These are phyloP conservation scores for Conomelus anceps DNA, from an alignment of 2,888 invertebrate species.

Conservation along the genomic window DNA sequence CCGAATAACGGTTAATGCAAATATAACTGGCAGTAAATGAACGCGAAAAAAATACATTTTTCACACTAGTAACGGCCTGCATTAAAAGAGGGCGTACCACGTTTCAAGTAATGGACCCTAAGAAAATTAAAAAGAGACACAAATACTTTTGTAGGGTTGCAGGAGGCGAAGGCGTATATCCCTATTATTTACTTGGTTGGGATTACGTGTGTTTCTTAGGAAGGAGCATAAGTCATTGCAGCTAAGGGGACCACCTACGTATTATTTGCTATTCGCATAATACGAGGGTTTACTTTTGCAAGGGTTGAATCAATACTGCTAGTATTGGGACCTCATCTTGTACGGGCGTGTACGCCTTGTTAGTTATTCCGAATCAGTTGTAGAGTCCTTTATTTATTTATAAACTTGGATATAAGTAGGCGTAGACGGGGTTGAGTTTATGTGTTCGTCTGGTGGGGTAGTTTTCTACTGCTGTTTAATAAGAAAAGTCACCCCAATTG, in stretches of 20 bases:
- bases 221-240: neutral
- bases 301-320: too few relatives aligned
- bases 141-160: neutral
- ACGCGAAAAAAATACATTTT: neutral
- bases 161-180: neutral
- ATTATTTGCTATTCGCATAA: neutral
- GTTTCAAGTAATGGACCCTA: neutral
- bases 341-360: neutral
- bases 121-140: neutral
- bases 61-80: neutral
- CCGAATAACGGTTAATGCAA: neutral
- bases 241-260: neutral
- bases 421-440: neutral
- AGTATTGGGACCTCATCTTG: too few relatives aligned
- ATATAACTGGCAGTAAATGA: neutral
- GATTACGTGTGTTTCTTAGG: neutral
- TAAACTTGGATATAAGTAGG: too few relatives aligned
- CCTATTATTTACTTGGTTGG: neutral
- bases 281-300: neutral
- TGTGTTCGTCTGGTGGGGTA: neutral
- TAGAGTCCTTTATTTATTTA: neutral
- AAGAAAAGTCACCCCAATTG: neutral
- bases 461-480: neutral
- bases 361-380: neutral
- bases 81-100: neutral